Conservation (phyloP, 2,113 vertebrate genomes). For the cat (Felis catus) region DNA sequence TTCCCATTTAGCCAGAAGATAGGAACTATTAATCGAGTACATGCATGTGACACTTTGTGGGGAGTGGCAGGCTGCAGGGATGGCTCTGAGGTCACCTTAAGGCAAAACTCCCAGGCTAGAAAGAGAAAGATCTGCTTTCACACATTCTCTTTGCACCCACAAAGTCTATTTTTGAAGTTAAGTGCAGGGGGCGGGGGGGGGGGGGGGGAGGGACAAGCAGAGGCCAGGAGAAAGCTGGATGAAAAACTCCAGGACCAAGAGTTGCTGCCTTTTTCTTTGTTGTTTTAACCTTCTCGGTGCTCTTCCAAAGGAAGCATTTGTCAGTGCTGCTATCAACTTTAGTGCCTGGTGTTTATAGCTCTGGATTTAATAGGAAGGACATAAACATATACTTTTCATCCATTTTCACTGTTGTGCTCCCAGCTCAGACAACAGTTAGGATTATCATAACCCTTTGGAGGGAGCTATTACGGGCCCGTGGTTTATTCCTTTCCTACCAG, state of each 20-base stretch:
- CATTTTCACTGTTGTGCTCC: slow-evolving; percentile 44
- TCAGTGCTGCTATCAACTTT: not conserved
- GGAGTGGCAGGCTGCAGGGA: not conserved
- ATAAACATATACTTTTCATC: slow-evolving; percentile 71
- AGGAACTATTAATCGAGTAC: not conserved
- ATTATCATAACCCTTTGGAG: slow-evolving; percentile 26
- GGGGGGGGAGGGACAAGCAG: not conserved
- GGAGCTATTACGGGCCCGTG: slow-evolving; percentile 10
- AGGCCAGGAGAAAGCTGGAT: not conserved
- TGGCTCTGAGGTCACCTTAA: slow-evolving; percentile 38
- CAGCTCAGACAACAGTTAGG: slow-evolving; percentile 32
- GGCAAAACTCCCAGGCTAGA: not conserved
- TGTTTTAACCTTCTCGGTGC: slow-evolving; percentile 49
- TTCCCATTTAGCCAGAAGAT: not conserved
- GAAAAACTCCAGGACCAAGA: not conserved
- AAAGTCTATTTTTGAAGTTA: not conserved
- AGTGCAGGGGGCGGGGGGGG: not conserved
- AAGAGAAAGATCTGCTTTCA: not conserved
- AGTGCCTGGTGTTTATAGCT: slow-evolving; percentile 59
- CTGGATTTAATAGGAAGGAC: slow-evolving; percentile 67
- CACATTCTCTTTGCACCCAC: no score
- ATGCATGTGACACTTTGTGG: accelerated
- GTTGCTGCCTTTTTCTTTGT: not conserved
- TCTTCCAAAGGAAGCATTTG: slow-evolving; percentile 28
- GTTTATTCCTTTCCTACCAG: not conserved